Evolutionary conservation across 1,140 invertebrate species (phyloP), one percentile per base, ranked within the genome.

Genomic region (Euura lappo): DNA sequence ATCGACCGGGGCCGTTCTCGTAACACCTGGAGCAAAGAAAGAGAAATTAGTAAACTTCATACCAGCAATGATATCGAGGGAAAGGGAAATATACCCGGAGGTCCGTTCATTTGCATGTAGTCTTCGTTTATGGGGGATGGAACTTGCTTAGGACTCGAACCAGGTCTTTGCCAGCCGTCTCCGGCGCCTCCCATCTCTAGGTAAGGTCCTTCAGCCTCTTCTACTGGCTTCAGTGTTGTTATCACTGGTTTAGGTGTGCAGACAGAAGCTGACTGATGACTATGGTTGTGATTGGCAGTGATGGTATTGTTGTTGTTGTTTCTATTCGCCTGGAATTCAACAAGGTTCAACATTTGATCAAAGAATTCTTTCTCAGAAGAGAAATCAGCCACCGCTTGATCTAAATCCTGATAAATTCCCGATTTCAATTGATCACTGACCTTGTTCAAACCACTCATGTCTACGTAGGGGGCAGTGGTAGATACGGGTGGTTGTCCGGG

Each of bases 361-460:
- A 28, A 28, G 28, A 28, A 28, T 28, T 28, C 28, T 28, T 28
- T 28, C 28, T 28, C 28, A 28, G 28, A 28, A 28, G 28, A 28
- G 28, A 28, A 28, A 28, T n/a, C n/a, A n/a, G n/a, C n/a, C 60
- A 64, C 46, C 69, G 10, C 2, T 13, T 6, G 8, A 10, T 6
- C 11, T 46, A 13, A 66, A n/a, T 64, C 3, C 44, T 11, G 65
- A 68, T 47, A 46, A 28, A 42, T 72, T 51, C 68, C 44, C 51
- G 42, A 60, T 60, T 60, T 60, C 3, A 8, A 60, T 4, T 60
- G 51, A 60, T 60, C 13, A 11, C 45, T 46, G 74, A 87, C 86
- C 85, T 87, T 88, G 75, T 78, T 84, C 73, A 83, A 81, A 74
- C 85, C 83, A 74, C 82, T 87, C 87, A 89, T 89, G 71, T 89